Evolutionary conservation across 30 jellyfish, hydroid and myxozoan genomes (phyloP), one percentile per base, ranked within the genome.

Genomic region (Aurelia coerulea): DNA sequence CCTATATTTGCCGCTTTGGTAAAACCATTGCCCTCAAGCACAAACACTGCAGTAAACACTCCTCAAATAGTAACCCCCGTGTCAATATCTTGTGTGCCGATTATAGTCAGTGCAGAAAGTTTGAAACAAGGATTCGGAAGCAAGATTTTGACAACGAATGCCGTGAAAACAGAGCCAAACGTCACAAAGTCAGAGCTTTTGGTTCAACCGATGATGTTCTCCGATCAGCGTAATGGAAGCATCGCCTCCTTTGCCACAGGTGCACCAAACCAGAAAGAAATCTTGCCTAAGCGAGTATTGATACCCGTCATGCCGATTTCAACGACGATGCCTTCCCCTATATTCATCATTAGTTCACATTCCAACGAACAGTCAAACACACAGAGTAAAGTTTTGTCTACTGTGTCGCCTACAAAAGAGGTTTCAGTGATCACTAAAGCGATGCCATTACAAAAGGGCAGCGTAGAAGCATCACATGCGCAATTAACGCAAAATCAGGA

Each of bases 361-460:
- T 60, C 70, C 31, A 60, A 60, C 31, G 35, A n/a, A 23, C 35
- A 60, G 10, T 12, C 70, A n/a, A 60, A 23, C 34, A 23, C 63
- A 10, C 29, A 10, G n/a, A 29, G 63, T 16, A 35, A 33, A 5
- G 58, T 35, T 46, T 4, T 3, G 18, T 65, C 37, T 23, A 0
- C 37, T 23, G 53, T 16, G 37, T 23, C 42, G 42, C 80, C 53
- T 35, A 51, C 39, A 12, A 33, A 35, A 31, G 80, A 70, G 63
- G 87, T 76, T 17, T 32, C 69, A 18, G 86, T 70, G 52, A 69
- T 71, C 74, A 60, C 71, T 14, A 83, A 62, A 53, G 80, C 52
- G 58, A 46, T 19, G 4, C 68, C 80, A 5, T 53, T 49, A 16
- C 46, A 62, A 62, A 62, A 65, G 31, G 11, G 9, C 69, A 62